These are phyloP conservation scores for Stegastes partitus DNA, from an alignment of 2,113 vertebrate species.

Conservation along the genomic window DNA sequence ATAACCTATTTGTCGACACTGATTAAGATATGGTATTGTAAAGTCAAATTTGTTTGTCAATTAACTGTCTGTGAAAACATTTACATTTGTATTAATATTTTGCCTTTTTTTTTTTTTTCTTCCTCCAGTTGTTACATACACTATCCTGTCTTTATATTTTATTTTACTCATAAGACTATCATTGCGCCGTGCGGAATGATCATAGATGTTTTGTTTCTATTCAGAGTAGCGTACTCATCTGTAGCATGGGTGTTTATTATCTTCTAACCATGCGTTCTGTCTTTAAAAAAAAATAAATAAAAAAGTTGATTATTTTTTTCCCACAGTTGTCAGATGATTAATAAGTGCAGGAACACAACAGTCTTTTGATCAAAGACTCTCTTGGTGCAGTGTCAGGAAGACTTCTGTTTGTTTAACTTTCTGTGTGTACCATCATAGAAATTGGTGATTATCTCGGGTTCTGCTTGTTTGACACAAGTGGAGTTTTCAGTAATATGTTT, in stretches of 20 bases:
- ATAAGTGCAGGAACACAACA: slow-evolving; percentile 77
- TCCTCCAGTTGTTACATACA: slow-evolving; percentile 78
- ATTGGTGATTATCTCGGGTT: slow-evolving; percentile 66
- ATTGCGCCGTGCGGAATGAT: slow-evolving; percentile 99
- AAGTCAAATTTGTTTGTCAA: slow-evolving; percentile 42
- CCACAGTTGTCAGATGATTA: slow-evolving; percentile 59
- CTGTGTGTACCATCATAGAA: slow-evolving; percentile 62
- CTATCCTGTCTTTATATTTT: slow-evolving; percentile 82
- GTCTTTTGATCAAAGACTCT: slow-evolving; percentile 62
- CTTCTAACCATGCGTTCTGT: slow-evolving; percentile 68
- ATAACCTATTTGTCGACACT: slow-evolving; percentile 63
- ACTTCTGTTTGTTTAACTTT: slow-evolving; percentile 51
- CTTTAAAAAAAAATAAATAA: too few species aligned
- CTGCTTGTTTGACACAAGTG: slow-evolving; percentile 81
- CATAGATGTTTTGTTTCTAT: slow-evolving; percentile 91
- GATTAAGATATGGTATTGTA: slow-evolving; percentile 63
- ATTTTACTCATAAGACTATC: slow-evolving; percentile 95
- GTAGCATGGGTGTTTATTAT: slow-evolving; percentile 68
- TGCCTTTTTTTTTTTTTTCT: slow-evolving; percentile 86
- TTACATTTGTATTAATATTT: slow-evolving; percentile 84
- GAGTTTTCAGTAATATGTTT: slow-evolving; percentile 62
- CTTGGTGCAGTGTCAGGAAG: slow-evolving; percentile 53
- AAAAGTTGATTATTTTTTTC: slow-evolving; percentile 75
- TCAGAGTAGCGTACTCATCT: slow-evolving; percentile 87
- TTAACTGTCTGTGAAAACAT: slow-evolving; percentile 57